Percentiles rank a stretch among this genome's conserved stretches.
phyloP scores from a whole-genome alignment of 2,113 vertebrate species.

The Dendropsophus ebraccatus region DNA sequence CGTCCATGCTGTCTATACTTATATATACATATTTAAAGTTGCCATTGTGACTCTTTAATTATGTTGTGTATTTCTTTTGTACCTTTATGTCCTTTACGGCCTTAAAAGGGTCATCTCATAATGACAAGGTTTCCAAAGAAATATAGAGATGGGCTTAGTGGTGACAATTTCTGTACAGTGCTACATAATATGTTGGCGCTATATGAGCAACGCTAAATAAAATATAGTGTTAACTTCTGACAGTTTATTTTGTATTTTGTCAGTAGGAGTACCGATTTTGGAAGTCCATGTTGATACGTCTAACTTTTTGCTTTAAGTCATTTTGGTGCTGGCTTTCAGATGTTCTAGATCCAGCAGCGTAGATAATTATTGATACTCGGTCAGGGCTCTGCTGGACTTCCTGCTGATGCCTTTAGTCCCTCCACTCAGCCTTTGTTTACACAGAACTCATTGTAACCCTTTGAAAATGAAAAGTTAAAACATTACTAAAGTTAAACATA shows the following conservation, averaged over 20 bases:
- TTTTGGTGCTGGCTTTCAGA: slow-evolving; percentile 46
- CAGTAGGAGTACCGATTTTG: neutral
- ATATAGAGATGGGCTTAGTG: neutral
- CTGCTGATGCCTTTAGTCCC: slow-evolving; percentile 47
- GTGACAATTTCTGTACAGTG: neutral
- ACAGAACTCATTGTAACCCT: slow-evolving; percentile 40
- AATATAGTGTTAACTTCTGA: neutral
- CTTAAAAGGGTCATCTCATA: too few species aligned
- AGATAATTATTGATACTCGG: slow-evolving; percentile 52
- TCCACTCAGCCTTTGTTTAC: slow-evolving; percentile 50
- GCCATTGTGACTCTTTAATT: too few species aligned
- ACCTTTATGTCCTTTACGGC: too few species aligned
- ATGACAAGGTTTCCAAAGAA: too few species aligned
- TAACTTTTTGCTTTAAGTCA: slow-evolving; percentile 34
- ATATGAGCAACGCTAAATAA: neutral
- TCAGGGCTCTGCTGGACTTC: slow-evolving; percentile 39
- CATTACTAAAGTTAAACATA: slow-evolving; percentile 55
- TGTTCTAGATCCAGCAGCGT: slow-evolving; percentile 52
- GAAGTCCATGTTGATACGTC: slow-evolving; percentile 4
- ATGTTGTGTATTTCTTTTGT: too few species aligned
- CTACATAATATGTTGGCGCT: neutral
- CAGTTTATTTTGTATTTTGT: neutral
- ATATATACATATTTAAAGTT: too few species aligned
- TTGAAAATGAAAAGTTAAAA: slow-evolving; percentile 54
- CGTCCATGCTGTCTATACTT: too few species aligned